Conservation (phyloP, 2,797 vertebrate species). For the Channa striata region DNA sequence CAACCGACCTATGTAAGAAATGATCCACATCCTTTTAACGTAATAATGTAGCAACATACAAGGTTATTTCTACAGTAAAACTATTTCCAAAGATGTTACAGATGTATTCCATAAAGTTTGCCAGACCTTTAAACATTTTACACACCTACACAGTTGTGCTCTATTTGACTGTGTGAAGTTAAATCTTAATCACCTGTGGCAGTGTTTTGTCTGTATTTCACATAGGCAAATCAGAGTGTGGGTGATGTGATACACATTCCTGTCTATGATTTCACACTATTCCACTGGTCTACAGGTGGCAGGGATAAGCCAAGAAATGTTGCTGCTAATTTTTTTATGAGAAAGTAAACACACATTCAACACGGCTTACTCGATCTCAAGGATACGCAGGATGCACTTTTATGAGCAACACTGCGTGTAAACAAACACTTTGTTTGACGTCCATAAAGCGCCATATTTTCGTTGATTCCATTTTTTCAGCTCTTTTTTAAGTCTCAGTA, state of each 20-base stretch:
- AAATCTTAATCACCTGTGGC: too few relatives aligned
- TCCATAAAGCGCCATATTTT: not conserved
- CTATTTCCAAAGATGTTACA: not conserved
- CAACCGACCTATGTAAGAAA: not conserved
- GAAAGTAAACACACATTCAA: not conserved
- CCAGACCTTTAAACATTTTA: not conserved
- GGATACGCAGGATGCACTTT: not conserved
- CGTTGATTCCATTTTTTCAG: not conserved
- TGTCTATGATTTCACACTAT: not conserved
- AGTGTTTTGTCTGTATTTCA: not conserved
- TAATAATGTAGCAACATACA: not conserved
- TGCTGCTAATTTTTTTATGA: not conserved
- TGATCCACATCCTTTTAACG: not conserved
- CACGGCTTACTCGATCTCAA: not conserved
- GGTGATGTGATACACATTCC: not conserved
- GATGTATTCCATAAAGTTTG: not conserved
- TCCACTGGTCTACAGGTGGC: slow-evolving; percentile 3
- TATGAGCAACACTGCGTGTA: not conserved
- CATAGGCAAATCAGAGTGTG: not conserved
- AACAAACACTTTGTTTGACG: not conserved
- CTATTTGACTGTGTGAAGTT: not conserved
- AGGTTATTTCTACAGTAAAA: not conserved
- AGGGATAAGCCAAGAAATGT: not conserved
- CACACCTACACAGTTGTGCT: not conserved
- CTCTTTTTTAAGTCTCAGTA: not conserved